Percentiles rank a stretch among this genome's conserved stretches.
phyloP scores from a whole-genome alignment of 2,888 invertebrate genomes.

The Monochamus alternatus region DNA sequence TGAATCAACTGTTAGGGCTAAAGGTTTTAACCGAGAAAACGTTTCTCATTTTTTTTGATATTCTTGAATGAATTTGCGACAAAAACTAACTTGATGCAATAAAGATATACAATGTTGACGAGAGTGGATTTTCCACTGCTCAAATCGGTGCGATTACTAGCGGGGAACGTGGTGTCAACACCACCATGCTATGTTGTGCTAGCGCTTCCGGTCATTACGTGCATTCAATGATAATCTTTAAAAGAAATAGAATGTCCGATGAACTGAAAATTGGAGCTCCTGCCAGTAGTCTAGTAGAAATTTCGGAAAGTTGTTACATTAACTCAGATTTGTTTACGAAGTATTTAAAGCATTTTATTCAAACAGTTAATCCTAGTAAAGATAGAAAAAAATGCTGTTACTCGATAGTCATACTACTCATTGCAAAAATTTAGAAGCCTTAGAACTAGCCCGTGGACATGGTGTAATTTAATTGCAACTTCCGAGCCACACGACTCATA shows the following conservation, averaged over 20 bases:
- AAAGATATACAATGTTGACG: constrained; percentile 52
- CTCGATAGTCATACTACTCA: constrained; percentile 59
- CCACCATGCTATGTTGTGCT: constrained; percentile 52
- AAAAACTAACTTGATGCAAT: constrained; percentile 48
- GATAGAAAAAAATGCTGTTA: constrained; percentile 52
- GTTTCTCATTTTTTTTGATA: constrained; percentile 51
- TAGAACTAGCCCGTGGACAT: constrained; percentile 42
- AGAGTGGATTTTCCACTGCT: constrained; percentile 49
- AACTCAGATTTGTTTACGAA: no score
- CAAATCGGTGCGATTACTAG: constrained; percentile 50
- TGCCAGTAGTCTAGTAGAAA: constrained; percentile 39
- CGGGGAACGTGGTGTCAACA: constrained; percentile 53
- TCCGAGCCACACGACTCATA: neutral
- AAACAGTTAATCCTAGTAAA: constrained; percentile 35
- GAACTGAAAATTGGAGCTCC: constrained; percentile 48
- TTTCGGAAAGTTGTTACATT: constrained; percentile 54
- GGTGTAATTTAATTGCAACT: constrained; percentile 54
- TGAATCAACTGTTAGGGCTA: constrained; percentile 49
- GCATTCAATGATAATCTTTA: constrained; percentile 56
- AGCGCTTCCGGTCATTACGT: constrained; percentile 53
- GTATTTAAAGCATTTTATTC: constrained; percentile 51
- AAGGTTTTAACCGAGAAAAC: constrained; percentile 48
- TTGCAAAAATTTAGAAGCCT: constrained; percentile 53
- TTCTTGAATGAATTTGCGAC: constrained; percentile 45
- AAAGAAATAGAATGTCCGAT: constrained; percentile 45